Conservation (phyloP, 2,113 vertebrate genomes). For the Halcyon malimbica region DNA sequence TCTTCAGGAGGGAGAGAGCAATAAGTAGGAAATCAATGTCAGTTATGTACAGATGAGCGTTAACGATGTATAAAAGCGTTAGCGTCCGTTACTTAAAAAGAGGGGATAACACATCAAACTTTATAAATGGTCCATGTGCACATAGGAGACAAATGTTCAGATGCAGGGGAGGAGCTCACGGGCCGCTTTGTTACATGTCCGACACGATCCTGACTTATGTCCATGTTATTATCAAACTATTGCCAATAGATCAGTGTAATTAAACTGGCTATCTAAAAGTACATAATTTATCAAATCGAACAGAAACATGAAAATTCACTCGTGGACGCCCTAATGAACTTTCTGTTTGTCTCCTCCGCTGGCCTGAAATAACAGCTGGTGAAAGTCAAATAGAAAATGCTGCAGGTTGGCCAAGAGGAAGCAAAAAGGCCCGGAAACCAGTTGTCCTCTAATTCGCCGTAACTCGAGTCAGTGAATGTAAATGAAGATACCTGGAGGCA, state of each 20-base stretch:
- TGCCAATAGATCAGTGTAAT: slow-evolving; percentile 68
- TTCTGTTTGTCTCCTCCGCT: not conserved
- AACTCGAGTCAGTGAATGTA: slow-evolving; percentile 52
- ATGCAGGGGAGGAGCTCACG: not conserved
- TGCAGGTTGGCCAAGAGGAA: not conserved
- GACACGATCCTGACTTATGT: slow-evolving; percentile 31
- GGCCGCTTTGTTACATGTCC: not conserved
- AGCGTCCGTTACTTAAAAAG: not conserved
- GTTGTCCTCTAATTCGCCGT: slow-evolving; percentile 32
- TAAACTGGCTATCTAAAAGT: slow-evolving; percentile 61
- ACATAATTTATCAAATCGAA: slow-evolving; percentile 31
- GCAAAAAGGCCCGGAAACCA: slow-evolving; percentile 39
- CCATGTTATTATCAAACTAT: slow-evolving; percentile 39
- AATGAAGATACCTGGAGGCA: slow-evolving; percentile 56
- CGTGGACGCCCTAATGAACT: slow-evolving; percentile 28
- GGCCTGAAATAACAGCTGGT: not conserved
- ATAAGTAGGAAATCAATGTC: slow-evolving; percentile 12
- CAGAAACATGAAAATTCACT: slow-evolving; percentile 1
- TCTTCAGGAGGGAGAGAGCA: not conserved
- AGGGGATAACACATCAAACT: slow-evolving; percentile 26
- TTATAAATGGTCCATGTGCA: not conserved
- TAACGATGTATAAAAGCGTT: not conserved
- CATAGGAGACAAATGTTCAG: not conserved
- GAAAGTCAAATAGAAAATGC: not conserved
- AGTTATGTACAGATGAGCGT: slow-evolving; percentile 5